A percentile compares a stretch with the other conserved stretches of the same genome.
phyloP scores from a whole-genome alignment of 23 tunicate genomes.

The Trididemnum nubilum region DNA sequence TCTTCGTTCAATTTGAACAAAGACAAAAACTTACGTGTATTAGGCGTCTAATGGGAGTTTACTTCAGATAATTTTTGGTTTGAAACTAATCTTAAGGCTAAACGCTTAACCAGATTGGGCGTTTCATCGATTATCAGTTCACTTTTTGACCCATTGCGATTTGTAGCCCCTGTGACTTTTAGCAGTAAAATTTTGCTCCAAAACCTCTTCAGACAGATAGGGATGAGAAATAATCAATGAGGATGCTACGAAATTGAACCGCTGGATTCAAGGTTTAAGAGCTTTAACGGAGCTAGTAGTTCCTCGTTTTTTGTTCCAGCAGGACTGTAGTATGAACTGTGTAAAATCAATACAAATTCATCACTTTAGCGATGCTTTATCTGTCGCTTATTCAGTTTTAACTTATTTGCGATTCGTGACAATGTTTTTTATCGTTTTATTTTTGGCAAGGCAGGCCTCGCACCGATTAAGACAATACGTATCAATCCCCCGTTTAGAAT shows the following conservation, averaged over 20 bases:
- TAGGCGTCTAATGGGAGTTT: background rate
- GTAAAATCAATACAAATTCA: background rate
- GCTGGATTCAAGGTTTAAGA: background rate
- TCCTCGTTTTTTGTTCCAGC: background rate
- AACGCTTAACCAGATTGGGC: background rate
- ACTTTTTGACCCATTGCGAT: background rate
- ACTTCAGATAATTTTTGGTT: background rate
- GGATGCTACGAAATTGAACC: background rate
- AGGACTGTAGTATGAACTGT: background rate
- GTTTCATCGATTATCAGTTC: background rate
- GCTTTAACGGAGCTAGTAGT: background rate
- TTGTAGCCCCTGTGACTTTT: background rate
- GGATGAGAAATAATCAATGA: background rate
- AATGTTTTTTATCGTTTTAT: background rate
- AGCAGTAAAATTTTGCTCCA: background rate
- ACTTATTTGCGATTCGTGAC: background rate
- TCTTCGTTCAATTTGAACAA: background rate
- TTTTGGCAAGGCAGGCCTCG: background rate
- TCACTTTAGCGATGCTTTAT: background rate
- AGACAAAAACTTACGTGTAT: background rate
- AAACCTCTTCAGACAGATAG: background rate
- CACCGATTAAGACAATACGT: too few species aligned
- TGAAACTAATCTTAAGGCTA: background rate
- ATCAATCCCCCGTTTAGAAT: too few species aligned
- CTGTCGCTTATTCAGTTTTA: background rate